Evolutionary conservation across 2,113 vertebrate species (phyloP).

Genomic region (Oenanthe oenanthe): DNA sequence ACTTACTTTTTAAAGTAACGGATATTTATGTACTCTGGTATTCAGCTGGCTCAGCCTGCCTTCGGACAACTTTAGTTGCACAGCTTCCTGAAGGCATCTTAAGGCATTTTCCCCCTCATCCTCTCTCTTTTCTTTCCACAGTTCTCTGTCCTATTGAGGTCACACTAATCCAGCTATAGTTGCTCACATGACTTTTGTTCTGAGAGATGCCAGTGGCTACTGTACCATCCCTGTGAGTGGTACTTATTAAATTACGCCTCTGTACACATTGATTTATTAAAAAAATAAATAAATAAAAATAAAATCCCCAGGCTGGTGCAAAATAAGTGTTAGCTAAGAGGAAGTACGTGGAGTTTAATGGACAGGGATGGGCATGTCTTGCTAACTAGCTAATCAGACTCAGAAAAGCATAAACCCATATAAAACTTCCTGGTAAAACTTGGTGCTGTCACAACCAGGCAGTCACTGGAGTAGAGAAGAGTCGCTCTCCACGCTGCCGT

Average conservation of each 20-base stretch:
- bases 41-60: background rate
- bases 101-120: background rate
- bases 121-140: constrained; percentile 10
- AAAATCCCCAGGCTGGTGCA: background rate
- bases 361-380: constrained; percentile 68
- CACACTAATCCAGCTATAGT: constrained; percentile 27
- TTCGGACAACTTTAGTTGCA: background rate
- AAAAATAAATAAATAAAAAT: background rate
- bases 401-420: constrained; percentile 60
- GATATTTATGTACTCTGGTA: background rate
- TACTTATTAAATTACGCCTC: constrained; percentile 5
- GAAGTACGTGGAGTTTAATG: constrained; percentile 59
- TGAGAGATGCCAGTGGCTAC: background rate
- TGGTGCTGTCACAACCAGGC: background rate
- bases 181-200: constrained; percentile 16
- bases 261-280: background rate
- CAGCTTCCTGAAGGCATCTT: background rate
- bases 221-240: background rate
- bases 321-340: constrained; percentile 40
- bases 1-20: background rate
- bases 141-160: constrained; percentile 5
- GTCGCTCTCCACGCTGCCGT: background rate
- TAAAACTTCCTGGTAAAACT: constrained; percentile 64
- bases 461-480: background rate
- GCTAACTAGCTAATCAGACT: constrained; percentile 51